Evolutionary conservation across 2,888 invertebrate species (phyloP).

Genomic region (Anarsia innoxiella): DNA sequence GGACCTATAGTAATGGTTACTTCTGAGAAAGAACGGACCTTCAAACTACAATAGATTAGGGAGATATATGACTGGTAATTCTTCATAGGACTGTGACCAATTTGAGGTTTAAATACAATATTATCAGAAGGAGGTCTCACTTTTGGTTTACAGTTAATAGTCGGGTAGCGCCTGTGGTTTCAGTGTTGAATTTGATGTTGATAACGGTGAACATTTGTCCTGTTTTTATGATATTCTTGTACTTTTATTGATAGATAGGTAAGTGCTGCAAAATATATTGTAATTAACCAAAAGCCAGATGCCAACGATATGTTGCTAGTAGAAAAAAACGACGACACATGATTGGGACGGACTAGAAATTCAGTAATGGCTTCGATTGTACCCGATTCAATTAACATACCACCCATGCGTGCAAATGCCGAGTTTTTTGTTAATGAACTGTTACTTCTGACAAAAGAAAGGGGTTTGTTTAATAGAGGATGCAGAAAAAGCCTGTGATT

Average conservation of each 20-base stretch:
- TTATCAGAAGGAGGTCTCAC: constrained; percentile 31
- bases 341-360: constrained; percentile 27
- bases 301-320: constrained; percentile 20
- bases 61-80: constrained; percentile 57
- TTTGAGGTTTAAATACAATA: constrained; percentile 63
- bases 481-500: constrained; percentile 61
- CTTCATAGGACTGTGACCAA: constrained; percentile 53
- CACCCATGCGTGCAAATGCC: constrained; percentile 53
- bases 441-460: constrained; percentile 57
- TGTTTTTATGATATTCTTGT: too few relatives aligned
- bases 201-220: constrained; percentile 7
- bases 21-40: constrained; percentile 58
- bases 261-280: constrained; percentile 16
- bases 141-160: constrained; percentile 34
- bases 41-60: constrained; percentile 47
- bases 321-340: constrained; percentile 31
- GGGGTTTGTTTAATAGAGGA: constrained; percentile 59
- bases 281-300: constrained; percentile 25
- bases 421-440: constrained; percentile 47
- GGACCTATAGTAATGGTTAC: constrained; percentile 51
- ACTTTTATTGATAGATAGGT: neutral
- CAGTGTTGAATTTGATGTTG: constrained; percentile 2
- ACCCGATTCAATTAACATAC: constrained; percentile 55
- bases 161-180: constrained; percentile 45
- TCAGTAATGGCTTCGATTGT: constrained; percentile 37